Evolutionary conservation across 2,797 vertebrate genomes (phyloP).

Genomic region (Sphenodon punctatus): DNA sequence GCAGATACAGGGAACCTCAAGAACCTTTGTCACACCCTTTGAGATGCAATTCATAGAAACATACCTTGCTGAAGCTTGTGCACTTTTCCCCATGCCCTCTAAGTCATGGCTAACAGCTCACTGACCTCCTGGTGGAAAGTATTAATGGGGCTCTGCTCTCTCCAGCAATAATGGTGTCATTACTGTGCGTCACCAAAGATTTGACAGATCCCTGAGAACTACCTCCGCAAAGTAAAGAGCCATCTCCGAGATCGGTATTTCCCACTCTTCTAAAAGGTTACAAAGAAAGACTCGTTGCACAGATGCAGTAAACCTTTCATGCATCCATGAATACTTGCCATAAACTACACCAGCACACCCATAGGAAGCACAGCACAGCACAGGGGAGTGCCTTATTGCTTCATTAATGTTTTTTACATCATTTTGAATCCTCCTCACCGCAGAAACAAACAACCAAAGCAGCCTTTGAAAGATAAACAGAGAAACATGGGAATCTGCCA

Average conservation of each 20-base stretch:
- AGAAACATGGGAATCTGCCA: constrained; percentile 33
- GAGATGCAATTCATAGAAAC: too few relatives aligned
- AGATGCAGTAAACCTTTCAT: constrained; percentile 26
- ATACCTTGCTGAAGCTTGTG: too few relatives aligned
- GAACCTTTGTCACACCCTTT: too few relatives aligned
- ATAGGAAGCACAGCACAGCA: constrained; percentile 62
- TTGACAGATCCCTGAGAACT: constrained; percentile 15
- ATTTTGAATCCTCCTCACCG: constrained; percentile 64
- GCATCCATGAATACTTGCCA: constrained; percentile 25
- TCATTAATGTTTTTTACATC: constrained; percentile 61
- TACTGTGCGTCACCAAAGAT: constrained; percentile 1
- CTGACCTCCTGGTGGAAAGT: not conserved
- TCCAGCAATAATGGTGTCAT: not conserved
- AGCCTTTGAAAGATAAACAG: constrained; percentile 57
- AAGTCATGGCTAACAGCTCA: not conserved
- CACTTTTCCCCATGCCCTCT: too few relatives aligned
- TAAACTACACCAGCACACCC: constrained; percentile 53
- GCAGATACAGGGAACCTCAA: too few relatives aligned
- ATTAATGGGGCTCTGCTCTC: not conserved
- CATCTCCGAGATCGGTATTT: constrained; percentile 11
- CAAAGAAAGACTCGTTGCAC: constrained; percentile 44
- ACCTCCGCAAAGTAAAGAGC: constrained; percentile 3
- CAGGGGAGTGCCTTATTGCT: constrained; percentile 47
- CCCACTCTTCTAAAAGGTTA: constrained; percentile 42
- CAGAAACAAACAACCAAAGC: constrained; percentile 56